These are phyloP conservation scores for Hypsibius dujardini DNA, from an alignment of 1,140 invertebrate genomes.

Conservation along the genomic window DNA sequence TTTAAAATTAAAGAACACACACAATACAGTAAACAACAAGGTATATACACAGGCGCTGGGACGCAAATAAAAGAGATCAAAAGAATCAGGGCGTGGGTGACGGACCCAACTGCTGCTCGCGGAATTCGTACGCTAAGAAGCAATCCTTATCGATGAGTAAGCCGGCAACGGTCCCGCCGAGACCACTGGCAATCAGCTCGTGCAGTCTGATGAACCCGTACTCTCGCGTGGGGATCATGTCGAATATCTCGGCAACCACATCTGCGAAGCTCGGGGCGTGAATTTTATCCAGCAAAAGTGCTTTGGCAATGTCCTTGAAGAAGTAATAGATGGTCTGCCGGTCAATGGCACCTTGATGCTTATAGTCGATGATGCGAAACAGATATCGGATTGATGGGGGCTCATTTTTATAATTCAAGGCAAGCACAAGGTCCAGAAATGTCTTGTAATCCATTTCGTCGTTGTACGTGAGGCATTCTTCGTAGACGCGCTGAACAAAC, in stretches of 20 bases:
- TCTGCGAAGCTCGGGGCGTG: slow-evolving; percentile 53
- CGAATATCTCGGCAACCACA: slow-evolving; percentile 91
- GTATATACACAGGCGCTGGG: too few species aligned
- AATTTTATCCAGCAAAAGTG: slow-evolving; percentile 16
- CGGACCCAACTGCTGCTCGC: slow-evolving; percentile 39
- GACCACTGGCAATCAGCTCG: background rate
- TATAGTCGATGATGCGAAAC: slow-evolving; percentile 76
- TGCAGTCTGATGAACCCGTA: background rate
- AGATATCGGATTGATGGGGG: slow-evolving; percentile 76
- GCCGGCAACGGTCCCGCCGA: slow-evolving; percentile 40
- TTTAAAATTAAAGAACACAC: too few species aligned
- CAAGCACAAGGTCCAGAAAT: slow-evolving; percentile 81
- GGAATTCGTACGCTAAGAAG: slow-evolving; percentile 87
- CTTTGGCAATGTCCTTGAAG: slow-evolving; percentile 48
- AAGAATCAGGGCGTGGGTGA: too few species aligned
- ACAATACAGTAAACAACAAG: too few species aligned
- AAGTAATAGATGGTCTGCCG: slow-evolving; percentile 80
- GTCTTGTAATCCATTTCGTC: slow-evolving; percentile 95
- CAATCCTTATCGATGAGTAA: slow-evolving; percentile 88
- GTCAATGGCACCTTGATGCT: slow-evolving; percentile 67
- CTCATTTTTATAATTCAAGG: slow-evolving; percentile 74
- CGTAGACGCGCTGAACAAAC: slow-evolving; percentile 80
- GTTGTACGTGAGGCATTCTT: slow-evolving; percentile 82
- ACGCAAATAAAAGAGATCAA: too few species aligned
- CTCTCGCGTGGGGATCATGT: slow-evolving; percentile 48